Evolutionary conservation across 2,888 invertebrate species (phyloP).

Genomic region (Eledona agricola): DNA sequence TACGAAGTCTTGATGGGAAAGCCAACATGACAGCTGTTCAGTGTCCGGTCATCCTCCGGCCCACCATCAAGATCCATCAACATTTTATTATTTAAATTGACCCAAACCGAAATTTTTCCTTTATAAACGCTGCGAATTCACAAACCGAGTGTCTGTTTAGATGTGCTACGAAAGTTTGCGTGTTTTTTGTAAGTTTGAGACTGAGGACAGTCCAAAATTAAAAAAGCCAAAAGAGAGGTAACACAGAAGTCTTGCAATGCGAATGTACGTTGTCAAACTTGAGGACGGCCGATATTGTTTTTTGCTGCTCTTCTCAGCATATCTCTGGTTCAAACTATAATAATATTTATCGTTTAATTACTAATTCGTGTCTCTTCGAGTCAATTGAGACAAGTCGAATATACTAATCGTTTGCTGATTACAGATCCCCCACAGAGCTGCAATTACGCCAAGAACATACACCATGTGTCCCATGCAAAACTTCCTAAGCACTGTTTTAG

Average conservation of each 20-base stretch:
- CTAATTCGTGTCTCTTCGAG: no score
- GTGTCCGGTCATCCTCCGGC: slow-evolving; percentile 25
- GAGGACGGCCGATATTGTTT: no score
- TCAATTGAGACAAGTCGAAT: no score
- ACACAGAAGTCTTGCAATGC: no score
- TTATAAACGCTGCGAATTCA: not conserved
- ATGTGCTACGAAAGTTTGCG: slow-evolving; percentile 10
- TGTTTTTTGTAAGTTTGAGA: slow-evolving; percentile 11
- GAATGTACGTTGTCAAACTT: no score
- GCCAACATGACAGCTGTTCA: slow-evolving; percentile 33
- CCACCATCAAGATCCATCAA: slow-evolving; percentile 4
- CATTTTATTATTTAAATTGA: not conserved
- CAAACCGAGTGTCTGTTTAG: slow-evolving; percentile 12
- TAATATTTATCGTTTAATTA: no score
- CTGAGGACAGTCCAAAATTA: slow-evolving; percentile 8
- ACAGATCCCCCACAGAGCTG: slow-evolving; percentile 35
- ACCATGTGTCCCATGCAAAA: slow-evolving; percentile 39
- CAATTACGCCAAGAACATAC: slow-evolving; percentile 34
- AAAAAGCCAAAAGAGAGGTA: slow-evolving; percentile 6
- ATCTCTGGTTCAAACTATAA: no score
- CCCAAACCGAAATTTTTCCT: slow-evolving; percentile 1
- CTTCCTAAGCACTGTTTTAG: slow-evolving; percentile 39
- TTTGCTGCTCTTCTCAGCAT: no score
- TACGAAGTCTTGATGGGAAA: slow-evolving; percentile 33
- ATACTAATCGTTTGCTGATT: slow-evolving; percentile 40